Base-by-base conservation (phyloP, 1,140 invertebrate genomes). In the Lucilia sericata region DNA sequence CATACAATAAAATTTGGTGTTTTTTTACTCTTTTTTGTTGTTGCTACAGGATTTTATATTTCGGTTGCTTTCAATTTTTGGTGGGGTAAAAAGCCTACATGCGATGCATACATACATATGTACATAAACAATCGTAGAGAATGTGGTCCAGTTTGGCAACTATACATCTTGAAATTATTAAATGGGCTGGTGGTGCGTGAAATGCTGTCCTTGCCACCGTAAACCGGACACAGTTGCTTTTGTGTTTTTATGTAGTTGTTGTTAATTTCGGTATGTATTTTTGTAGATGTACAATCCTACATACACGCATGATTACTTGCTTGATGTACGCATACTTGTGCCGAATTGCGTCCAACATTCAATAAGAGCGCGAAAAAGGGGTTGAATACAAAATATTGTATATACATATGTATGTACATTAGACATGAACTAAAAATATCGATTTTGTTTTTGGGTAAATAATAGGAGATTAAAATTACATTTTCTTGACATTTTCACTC, bases 161-260 rank as follows among this genome's bases (percentile, higher is more conserved):
- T 85, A 85, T 88, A 88, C 87, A 87, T 86, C 87, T 86, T 87
- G 86, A 88, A 89, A 89, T 89, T 89, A 89, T 89, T 89, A 89
- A 87, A 89, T 87, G 85, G 89, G 88, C 87, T 85, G 88, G 88
- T 89, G 87, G 87, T 88, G 89, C 88, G 88, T 89, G 87, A 89
- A 89, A 89, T 89, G 88, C 87, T 87, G 87, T 89, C 87, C 88
- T 82, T 21, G 80, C 80, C 19, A 21, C 65, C 84, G 86, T 86
- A 83, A 87, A 87, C 86, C 84, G 85, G 74, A 85, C 70, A 70
- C 86, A 75, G n/a, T 83, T 19, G 65, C 17, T 70, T 70, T 70
- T 19, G n/a, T 70, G 65, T 70, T 19, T 70, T 21, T 7, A 9
- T n/a, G n/a, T 25, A 70, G n/a, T 25, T 21, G 65, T 17, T 60